These are phyloP conservation scores for Creontiades dilutus DNA, from an alignment of 2,888 invertebrate species.

Conservation along the genomic window DNA sequence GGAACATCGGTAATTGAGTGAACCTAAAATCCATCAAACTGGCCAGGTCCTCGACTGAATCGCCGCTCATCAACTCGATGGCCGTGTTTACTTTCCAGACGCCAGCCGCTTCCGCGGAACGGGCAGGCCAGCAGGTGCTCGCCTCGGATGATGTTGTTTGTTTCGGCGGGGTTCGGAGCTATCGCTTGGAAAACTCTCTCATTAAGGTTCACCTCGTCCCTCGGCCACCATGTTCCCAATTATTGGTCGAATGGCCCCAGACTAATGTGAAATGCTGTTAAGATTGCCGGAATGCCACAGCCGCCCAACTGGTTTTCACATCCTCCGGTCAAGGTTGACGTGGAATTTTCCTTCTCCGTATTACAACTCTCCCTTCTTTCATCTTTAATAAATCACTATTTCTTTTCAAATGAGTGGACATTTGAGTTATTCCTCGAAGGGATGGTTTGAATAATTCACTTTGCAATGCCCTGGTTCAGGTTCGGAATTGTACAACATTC, in stretches of 20 bases:
- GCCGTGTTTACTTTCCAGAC: background rate
- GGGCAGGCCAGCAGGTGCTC: background rate
- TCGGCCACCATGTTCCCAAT: background rate
- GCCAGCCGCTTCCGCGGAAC: background rate
- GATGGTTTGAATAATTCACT: no score
- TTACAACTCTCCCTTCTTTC: background rate
- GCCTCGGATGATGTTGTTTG: constrained; percentile 1
- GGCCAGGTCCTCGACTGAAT: no score
- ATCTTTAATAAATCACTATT: background rate
- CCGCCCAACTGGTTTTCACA: background rate
- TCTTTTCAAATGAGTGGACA: no score
- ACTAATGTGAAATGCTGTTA: constrained; percentile 37
- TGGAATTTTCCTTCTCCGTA: background rate
- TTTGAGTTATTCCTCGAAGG: no score
- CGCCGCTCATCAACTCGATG: no score
- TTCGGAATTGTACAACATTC: no score
- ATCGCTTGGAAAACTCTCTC: constrained; percentile 10
- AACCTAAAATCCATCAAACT: no score
- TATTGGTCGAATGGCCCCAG: constrained; percentile 28
- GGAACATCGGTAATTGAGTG: no score
- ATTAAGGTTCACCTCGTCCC: background rate
- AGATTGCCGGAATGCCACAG: constrained; percentile 2
- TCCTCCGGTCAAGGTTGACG: background rate
- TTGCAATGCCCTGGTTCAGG: no score
- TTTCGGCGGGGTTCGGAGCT: background rate